phyloP scores from a whole-genome alignment of 2,113 vertebrate genomes.

The Anguilla rostrata region DNA sequence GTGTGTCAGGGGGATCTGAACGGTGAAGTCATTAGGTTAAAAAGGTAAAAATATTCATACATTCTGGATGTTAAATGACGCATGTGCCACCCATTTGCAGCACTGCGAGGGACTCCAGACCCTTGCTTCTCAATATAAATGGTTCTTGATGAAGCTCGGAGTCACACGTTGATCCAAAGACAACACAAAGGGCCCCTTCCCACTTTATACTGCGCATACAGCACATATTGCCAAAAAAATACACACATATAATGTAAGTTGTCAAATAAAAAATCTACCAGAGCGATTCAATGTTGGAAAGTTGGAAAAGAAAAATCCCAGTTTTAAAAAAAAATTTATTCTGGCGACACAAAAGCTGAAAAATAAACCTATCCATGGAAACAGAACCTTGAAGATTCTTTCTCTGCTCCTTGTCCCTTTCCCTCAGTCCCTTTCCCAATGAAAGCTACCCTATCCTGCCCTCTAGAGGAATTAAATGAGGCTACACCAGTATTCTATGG shows the following conservation, averaged over 20 bases:
- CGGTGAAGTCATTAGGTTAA: not conserved
- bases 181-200: not conserved
- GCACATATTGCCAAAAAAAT: not conserved
- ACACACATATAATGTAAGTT: not conserved
- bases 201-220: not conserved
- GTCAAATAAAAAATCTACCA: not conserved
- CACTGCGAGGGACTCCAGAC: not conserved
- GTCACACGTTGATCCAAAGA: not conserved
- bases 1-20: not conserved
- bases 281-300: too few relatives aligned
- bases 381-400: too few relatives aligned
- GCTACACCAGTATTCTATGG: not conserved
- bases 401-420: too few relatives aligned
- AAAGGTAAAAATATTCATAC: not conserved
- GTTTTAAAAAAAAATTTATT: too few relatives aligned
- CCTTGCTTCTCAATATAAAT: not conserved
- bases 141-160: not conserved
- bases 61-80: not conserved
- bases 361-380: too few relatives aligned
- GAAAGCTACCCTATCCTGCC: conserved; percentile 12
- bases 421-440: not conserved
- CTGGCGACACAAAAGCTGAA: too few relatives aligned
- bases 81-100: not conserved
- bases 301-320: not conserved
- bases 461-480: conserved; percentile 16